A percentile compares a stretch with the other conserved stretches of the same genome.
These are phyloP conservation scores for Parazoanthus atlanticus DNA, from an alignment of 92 coral and sea anemone genomes.

Conservation along the genomic window DNA sequence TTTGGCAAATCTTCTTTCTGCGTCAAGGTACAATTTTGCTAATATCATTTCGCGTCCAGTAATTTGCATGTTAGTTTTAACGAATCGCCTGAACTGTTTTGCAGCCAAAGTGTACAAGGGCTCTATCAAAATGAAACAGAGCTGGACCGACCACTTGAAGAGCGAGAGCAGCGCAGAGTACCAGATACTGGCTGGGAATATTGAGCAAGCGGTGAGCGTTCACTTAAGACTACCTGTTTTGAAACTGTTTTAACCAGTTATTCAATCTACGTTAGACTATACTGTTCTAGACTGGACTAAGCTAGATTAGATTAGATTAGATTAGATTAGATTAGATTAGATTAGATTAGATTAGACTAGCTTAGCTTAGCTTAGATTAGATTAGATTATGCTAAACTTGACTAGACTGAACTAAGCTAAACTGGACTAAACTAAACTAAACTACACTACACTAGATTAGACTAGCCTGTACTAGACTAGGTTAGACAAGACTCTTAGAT, in stretches of 20 bases:
- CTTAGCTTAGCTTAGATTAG: too few species aligned
- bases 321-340: too few species aligned
- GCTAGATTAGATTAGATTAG: too few species aligned
- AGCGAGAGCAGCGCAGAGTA: slow-evolving; percentile 74
- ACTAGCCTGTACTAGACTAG: neutral
- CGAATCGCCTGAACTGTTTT: neutral
- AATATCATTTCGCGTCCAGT: neutral
- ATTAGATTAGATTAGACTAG: too few species aligned
- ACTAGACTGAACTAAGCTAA: too few species aligned
- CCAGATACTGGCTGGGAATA: slow-evolving; percentile 88
- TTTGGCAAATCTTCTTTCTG: too few species aligned
- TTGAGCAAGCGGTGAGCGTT: slow-evolving; percentile 92
- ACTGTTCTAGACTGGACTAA: too few species aligned
- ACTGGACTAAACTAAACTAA: neutral
- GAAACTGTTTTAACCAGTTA: too few species aligned
- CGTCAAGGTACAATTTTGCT: neutral
- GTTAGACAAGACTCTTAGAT: too few species aligned
- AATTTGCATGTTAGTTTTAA: neutral
- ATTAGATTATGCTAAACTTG: too few species aligned
- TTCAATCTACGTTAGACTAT: neutral
- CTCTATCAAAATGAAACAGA: slow-evolving; percentile 81
- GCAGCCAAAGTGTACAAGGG: slow-evolving; percentile 81
- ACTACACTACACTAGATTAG: neutral
- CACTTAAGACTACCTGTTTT: neutral
- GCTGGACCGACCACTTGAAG: slow-evolving; percentile 85